These are phyloP conservation scores for Bos javanicus DNA, from an alignment of 2,113 vertebrate species.

Conservation along the genomic window DNA sequence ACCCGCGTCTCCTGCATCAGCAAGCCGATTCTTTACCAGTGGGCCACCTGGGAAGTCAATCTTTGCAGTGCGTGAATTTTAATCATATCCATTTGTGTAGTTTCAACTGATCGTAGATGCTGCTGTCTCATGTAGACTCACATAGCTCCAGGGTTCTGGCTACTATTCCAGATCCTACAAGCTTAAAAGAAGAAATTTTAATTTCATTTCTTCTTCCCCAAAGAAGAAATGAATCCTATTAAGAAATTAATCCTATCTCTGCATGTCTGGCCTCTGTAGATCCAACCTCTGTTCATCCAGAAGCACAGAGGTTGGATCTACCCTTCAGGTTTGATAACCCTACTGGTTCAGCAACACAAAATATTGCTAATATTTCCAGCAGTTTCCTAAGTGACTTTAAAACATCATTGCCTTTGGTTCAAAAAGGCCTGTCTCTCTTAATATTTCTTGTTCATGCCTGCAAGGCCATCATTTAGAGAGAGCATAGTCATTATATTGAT, in stretches of 20 bases:
- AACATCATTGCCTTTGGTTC: neutral
- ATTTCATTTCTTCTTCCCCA: neutral
- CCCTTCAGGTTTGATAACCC: neutral
- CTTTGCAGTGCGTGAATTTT: neutral
- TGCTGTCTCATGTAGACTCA: neutral
- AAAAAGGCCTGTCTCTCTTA: neutral
- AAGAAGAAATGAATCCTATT: neutral
- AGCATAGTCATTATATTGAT: neutral
- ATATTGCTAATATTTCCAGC: neutral
- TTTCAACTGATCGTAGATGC: neutral
- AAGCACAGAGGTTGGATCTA: neutral
- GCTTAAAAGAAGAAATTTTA: neutral
- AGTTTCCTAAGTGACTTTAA: neutral
- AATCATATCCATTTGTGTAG: neutral
- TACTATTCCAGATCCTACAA: neutral
- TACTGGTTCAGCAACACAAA: neutral
- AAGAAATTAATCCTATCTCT: neutral
- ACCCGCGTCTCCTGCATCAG: rapidly evolving
- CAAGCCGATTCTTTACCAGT: neutral
- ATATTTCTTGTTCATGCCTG: neutral
- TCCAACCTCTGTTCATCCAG: neutral
- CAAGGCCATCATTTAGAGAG: neutral
- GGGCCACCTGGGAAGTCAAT: neutral
- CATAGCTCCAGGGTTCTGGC: neutral
- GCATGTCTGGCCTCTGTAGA: neutral